phyloP scores from a whole-genome alignment of 2,888 invertebrate species.

The Caenorhabditis macrosperma region DNA sequence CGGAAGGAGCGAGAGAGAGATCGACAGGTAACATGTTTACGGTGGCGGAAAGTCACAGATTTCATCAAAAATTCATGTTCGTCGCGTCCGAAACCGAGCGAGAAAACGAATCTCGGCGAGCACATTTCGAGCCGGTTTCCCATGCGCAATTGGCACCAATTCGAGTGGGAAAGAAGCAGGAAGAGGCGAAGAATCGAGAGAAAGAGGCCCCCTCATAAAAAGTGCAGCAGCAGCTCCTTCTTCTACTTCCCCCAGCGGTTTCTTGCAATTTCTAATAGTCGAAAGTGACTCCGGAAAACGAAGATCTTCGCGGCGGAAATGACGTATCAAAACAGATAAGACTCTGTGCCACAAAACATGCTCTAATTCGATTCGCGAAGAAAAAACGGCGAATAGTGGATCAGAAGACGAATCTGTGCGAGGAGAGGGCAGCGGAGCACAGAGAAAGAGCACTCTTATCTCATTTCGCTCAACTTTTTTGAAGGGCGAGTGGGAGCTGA shows the following conservation, averaged over 20 bases:
- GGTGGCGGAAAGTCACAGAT: no score
- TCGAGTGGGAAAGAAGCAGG: neutral
- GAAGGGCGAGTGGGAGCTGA: neutral
- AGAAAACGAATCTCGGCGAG: no score
- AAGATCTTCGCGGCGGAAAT: neutral
- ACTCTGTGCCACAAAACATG: neutral
- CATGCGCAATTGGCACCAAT: conserved; percentile 4
- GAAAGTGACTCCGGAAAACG: neutral
- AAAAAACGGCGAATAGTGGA: neutral
- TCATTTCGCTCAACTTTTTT: conserved; percentile 1
- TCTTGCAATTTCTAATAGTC: neutral
- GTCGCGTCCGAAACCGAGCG: neutral
- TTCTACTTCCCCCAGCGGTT: neutral
- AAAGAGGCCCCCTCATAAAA: neutral
- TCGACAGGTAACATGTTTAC: no score
- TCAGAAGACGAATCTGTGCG: neutral
- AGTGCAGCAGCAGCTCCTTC: conserved; percentile 3
- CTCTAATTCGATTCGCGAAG: neutral
- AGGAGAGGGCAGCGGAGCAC: neutral
- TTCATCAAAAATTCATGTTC: neutral
- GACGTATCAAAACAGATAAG: conserved; percentile 3
- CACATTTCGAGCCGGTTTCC: neutral
- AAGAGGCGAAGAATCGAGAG: neutral
- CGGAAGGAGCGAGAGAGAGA: no score
- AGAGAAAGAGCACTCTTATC: conserved; percentile 12